Percentiles rank a stretch among this genome's conserved stretches.
phyloP scores from a whole-genome alignment of 2,113 vertebrate genomes.

The Cyprinodon variegatus region DNA sequence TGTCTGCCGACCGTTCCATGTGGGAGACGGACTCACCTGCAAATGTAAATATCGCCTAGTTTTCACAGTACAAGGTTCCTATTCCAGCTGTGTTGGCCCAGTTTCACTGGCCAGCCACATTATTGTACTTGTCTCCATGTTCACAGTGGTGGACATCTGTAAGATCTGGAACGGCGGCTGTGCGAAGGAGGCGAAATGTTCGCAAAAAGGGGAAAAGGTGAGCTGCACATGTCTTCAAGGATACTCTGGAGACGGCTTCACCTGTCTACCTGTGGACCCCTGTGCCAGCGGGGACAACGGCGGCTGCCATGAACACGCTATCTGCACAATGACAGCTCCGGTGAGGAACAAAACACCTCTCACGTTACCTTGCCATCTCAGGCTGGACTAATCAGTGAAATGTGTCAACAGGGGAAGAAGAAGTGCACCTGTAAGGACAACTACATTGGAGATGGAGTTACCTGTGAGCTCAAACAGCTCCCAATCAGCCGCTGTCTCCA shows the following conservation, averaged over 20 bases:
- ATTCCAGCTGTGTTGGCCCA: no score
- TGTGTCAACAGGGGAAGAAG: slow-evolving; percentile 80
- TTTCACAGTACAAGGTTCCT: background rate
- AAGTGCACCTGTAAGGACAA: slow-evolving; percentile 86
- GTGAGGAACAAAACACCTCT: slow-evolving; percentile 72
- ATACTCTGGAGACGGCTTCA: slow-evolving; percentile 87
- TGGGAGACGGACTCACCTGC: slow-evolving; percentile 89
- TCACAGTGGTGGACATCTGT: slow-evolving; percentile 85
- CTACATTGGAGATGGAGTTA: slow-evolving; percentile 88
- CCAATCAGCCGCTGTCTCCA: slow-evolving; percentile 89
- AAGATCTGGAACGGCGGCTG: slow-evolving; percentile 89
- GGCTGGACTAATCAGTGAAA: background rate
- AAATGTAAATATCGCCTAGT: slow-evolving; percentile 77
- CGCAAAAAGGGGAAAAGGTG: slow-evolving; percentile 81
- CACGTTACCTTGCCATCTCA: background rate
- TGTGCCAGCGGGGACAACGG: slow-evolving; percentile 85
- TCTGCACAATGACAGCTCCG: slow-evolving; percentile 86
- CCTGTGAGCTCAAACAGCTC: slow-evolving; percentile 82
- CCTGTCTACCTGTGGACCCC: slow-evolving; percentile 84
- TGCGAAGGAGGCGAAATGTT: slow-evolving; percentile 81
- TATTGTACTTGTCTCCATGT: background rate
- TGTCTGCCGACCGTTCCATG: slow-evolving; percentile 85
- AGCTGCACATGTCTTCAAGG: slow-evolving; percentile 85
- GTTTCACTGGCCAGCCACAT: background rate
- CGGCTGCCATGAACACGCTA: slow-evolving; percentile 90